These are phyloP conservation scores for Sycobia sp. DNA, from an alignment of 1,140 invertebrate species.

Conservation along the genomic window DNA sequence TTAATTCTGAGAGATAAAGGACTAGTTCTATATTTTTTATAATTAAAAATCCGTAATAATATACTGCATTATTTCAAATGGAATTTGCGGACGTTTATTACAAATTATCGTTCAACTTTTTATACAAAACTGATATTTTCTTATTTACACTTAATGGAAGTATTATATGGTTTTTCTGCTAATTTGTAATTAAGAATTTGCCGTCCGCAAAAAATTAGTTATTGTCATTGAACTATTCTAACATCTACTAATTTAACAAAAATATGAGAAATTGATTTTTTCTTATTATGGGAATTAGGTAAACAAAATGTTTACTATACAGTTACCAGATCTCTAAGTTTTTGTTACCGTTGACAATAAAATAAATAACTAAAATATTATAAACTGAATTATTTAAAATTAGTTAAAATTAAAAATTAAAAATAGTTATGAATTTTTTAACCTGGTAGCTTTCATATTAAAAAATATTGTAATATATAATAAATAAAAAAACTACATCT, in stretches of 20 bases:
- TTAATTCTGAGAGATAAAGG: neutral
- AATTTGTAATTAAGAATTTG: no score
- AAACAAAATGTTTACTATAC: neutral
- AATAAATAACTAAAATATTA: slow-evolving; percentile 1
- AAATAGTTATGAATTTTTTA: neutral
- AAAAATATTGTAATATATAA: no score
- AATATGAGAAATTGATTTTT: neutral
- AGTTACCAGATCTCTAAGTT: neutral
- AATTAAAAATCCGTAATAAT: neutral
- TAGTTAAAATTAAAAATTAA: neutral
- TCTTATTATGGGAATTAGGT: neutral
- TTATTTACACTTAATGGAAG: no score
- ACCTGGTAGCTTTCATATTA: no score
- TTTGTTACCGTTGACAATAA: slow-evolving; percentile 7
- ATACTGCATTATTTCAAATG: neutral
- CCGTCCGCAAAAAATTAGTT: no score
- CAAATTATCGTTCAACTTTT: no score
- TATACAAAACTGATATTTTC: no score
- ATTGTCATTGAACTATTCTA: slow-evolving; percentile 3
- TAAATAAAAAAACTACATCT: no score
- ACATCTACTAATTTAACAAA: slow-evolving; percentile 5
- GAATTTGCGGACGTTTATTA: neutral
- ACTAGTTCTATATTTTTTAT: neutral
- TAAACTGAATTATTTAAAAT: slow-evolving; percentile 19
- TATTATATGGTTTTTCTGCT: no score